Evolutionary conservation across 2,797 vertebrate genomes (phyloP), one percentile per base, ranked within the genome.

Genomic region (Rallus crepitans): DNA sequence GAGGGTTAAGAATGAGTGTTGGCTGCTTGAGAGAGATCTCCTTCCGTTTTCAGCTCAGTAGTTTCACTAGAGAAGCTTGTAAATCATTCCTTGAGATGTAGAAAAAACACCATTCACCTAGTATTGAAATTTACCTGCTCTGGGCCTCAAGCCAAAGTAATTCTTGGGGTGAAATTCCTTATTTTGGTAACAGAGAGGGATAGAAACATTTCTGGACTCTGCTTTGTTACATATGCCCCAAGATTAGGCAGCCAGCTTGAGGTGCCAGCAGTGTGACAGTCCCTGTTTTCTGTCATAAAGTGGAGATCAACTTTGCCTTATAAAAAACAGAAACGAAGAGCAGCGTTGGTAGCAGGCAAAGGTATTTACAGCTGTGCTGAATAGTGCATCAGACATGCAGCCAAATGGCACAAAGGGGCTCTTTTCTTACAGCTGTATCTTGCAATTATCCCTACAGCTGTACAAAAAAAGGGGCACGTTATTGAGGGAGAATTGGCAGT

Each of bases 41-140:
- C 42, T 42, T 92, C 30, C 11, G 75, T 87, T 92, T 81, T 82
- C 82, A 85, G 71, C 45, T 82, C 48, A n/a, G 35, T 61, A 61
- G 16, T 89, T 87, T 60, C 55, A 63, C 53, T 70, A 59, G 37
- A 80, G 48, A 87, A 85, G 21, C 71, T 94, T 82, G 85, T 61
- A 86, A 83, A 83, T 93, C 3, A 65, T 71, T 53, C 78, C 15
- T 94, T 91, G 79, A 59, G 89, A 30, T 11, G 19, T 55, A 72
- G 25, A 68, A 94, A 87, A 93, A 65, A 6, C 47, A 55, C 28
- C 18, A 17, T 91, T 93, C 20, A 47, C 30, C n/a, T 61, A 55
- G 37, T n/a, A 81, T 56, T 91, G 63, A 87, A 82, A 94, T 87
- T 94, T 94, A 93, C 92, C 94, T 87, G 30, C 86, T 94, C 79